Percentiles rank a stretch among this genome's conserved stretches.
These are phyloP conservation scores for Canis aureus DNA, from an alignment of 2,113 vertebrate genomes.

Conservation along the genomic window DNA sequence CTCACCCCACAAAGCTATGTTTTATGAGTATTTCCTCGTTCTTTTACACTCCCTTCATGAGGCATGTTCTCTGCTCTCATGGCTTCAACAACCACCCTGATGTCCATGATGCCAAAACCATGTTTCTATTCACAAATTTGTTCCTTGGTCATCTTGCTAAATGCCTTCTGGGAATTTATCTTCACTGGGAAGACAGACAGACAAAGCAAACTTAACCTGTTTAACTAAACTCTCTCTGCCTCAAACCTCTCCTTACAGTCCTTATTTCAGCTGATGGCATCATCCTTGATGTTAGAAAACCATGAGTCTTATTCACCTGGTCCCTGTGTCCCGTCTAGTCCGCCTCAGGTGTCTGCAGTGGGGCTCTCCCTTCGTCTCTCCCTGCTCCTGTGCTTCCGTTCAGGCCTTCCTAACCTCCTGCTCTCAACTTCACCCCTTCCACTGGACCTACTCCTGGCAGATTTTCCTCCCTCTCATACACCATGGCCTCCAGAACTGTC, in stretches of 20 bases:
- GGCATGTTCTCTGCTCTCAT: background rate
- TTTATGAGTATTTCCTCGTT: background rate
- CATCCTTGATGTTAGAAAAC: background rate
- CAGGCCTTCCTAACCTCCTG: background rate
- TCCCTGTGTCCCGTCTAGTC: background rate
- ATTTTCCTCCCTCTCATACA: background rate
- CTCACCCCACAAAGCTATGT: background rate
- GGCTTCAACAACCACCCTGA: background rate
- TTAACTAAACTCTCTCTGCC: background rate
- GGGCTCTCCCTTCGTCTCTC: background rate
- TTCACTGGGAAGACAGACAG: background rate
- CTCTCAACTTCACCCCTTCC: background rate
- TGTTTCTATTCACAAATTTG: background rate
- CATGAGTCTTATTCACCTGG: background rate
- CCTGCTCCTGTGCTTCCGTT: background rate
- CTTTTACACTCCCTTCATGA: background rate
- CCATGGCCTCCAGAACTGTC: background rate
- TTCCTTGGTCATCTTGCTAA: background rate
- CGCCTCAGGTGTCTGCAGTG: fast-evolving
- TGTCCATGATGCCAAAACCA: background rate
- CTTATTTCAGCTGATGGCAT: background rate
- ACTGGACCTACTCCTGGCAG: background rate
- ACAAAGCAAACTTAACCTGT: background rate
- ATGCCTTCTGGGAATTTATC: background rate
- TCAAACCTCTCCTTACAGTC: background rate